Evolutionary conservation across 2,888 invertebrate genomes (phyloP), one percentile per base, ranked within the genome.

Genomic region (Ligdia adustata): DNA sequence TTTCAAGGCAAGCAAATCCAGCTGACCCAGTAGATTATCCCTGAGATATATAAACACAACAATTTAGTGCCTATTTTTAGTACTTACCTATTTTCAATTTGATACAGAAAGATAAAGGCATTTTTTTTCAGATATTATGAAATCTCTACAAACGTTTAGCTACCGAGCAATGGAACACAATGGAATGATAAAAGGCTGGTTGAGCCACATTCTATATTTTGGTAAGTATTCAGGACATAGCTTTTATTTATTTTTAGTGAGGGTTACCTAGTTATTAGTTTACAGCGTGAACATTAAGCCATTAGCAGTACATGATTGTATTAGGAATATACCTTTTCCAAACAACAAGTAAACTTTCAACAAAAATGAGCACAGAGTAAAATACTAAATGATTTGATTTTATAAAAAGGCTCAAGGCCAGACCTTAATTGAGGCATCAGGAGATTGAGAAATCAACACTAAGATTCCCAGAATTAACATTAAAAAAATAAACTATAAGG

Each of bases 91-190:
- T 22, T 22, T 22, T 22, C 7, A 22, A 1, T n/a, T n/a, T n/a
- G n/a, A 7, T 6, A 7, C 22, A 22, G 7, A 22, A 4, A 22
- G 22, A 3, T 18, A 6, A 18, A 18, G 4, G 9, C 15, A 16
- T 7, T 18, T 12, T 11, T 53, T 82, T 81, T 53, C 75, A 89
- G 89, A 73, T 48, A 85, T 89, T n/a, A 80, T 89, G 85, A 35
- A 34, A 1, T 13, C 58, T 11, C 60, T 90, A 24, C 75, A 84
- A 56, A 6, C 45, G 0, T 69, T 57, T 9, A 84, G 87, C 47
- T 82, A 83, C 37, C 44, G 41, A n/a, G 52, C 75, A 3, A 85
- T 82, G 66, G 37, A 66, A 26, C 45, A 68, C 16, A 63, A 75
- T 20, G 89, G 89, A 0, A 57, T 79, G 0, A 4, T 78, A 0